Base-by-base conservation (phyloP, 1,140 invertebrate species). In the Phymastichus coffea region DNA sequence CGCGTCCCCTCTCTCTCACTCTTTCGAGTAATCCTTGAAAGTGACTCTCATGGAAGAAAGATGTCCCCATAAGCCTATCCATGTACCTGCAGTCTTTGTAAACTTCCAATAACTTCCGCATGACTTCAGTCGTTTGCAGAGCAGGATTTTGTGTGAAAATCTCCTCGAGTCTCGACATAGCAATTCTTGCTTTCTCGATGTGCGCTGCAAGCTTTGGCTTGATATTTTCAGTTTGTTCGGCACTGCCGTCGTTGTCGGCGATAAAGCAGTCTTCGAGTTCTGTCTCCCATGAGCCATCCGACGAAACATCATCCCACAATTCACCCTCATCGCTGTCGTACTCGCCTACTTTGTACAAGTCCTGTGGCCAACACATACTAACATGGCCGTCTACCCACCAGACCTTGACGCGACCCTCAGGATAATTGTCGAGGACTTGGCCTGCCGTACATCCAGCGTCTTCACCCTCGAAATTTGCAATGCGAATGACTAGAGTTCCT, bases 361-460 rank as follows among this genome's bases (percentile, higher is more conserved):
- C 93, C 70, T 97, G 93, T 0, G 95, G 95, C 88, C 92, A 96
- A 72, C 92, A 95, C 80, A 90, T 88, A 46, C 91, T 93, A 1
- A 86, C 85, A 53, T 87, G 87, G 4, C 89, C 89, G 71, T 93
- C 88, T 1, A 91, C 88, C 94, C 94, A 97, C 85, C 90, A 89
- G 14, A 97, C 92, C 68, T 89, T 86, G 1, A 90, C 86, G 22
- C 85, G 83, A 41, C 94, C 94, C 67, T 92, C 87, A 1, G 91
- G 87, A 76, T 88, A 92, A 70, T 94, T 91, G 76, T 95, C 92
- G 28, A 94, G 83, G 1, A 98, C 91, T 77, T 93, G 93, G 61
- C 95, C 95, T 55, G 91, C 91, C 30, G 89, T 89, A 57, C 86
- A 90, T 52, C 82, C 82, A n/a, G 84, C 80, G 71, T 88, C 83